Conservation (phyloP, 2,797 vertebrate species). For the Agapornis canus region DNA sequence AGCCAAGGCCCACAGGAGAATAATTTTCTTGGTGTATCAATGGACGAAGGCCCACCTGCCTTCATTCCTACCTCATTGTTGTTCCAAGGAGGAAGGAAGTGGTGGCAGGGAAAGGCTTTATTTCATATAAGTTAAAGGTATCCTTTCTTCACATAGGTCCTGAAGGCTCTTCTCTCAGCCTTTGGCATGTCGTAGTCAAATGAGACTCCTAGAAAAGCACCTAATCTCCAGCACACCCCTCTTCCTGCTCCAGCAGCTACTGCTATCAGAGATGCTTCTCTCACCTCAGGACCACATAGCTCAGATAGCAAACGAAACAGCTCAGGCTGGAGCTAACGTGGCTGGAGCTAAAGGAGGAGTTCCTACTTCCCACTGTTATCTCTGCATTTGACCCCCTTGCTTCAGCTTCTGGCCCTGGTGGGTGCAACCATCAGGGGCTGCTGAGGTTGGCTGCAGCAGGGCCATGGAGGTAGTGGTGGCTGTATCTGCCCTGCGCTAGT, state of each 20-base stretch:
- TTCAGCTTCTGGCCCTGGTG: not conserved
- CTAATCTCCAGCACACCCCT: not conserved
- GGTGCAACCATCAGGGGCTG: not conserved
- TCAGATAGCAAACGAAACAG: not conserved
- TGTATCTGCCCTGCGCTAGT: fast-evolving
- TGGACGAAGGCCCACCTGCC: not conserved
- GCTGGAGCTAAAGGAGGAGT: not conserved
- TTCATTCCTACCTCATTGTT: not conserved
- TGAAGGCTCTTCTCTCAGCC: not conserved
- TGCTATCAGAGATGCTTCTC: not conserved
- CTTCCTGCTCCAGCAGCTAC: not conserved
- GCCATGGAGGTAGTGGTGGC: not conserved
- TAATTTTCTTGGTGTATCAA: not conserved
- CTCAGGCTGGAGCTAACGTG: not conserved
- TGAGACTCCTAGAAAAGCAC: not conserved
- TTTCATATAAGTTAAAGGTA: not conserved
- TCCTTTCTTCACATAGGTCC: not conserved
- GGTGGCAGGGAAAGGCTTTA: not conserved
- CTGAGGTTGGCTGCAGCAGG: fast-evolving
- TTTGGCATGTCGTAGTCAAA: not conserved
- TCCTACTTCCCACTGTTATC: not conserved
- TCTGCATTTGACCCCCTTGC: not conserved
- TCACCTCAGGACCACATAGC: too few species aligned
- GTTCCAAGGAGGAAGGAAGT: not conserved
- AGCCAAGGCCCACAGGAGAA: not conserved